phyloP scores from a whole-genome alignment of 2,888 invertebrate genomes.

The Drosophila atripex region DNA sequence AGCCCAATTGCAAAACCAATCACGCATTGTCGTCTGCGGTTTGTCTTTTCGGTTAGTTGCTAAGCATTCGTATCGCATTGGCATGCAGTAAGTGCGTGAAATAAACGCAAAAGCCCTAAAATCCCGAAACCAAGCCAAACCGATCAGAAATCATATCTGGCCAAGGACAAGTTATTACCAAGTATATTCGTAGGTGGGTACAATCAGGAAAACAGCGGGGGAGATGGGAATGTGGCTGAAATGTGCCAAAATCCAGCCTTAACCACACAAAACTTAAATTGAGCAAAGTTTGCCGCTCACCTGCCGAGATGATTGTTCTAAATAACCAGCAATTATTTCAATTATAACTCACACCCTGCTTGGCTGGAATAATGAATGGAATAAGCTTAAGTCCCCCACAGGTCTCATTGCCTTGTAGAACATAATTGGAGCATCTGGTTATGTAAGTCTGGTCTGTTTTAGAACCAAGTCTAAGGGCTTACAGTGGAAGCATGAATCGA shows the following conservation, averaged over 20 bases:
- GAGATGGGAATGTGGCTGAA: background rate
- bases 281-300: constrained; percentile 31
- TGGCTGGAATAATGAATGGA: background rate
- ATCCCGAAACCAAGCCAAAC: background rate
- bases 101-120: background rate
- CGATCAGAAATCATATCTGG: constrained; percentile 8
- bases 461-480: constrained; percentile 3
- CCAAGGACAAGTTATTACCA: constrained; percentile 8
- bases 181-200: constrained; percentile 3
- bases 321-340: constrained; percentile 50
- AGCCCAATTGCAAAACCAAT: background rate
- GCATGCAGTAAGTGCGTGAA: background rate
- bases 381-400: constrained; percentile 3
- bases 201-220: background rate
- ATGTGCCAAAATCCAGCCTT: background rate
- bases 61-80: background rate
- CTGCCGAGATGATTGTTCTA: constrained; percentile 44
- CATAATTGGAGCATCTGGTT: constrained; percentile 34
- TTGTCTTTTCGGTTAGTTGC: background rate
- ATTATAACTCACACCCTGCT: constrained; percentile 25
- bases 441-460: constrained; percentile 24
- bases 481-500: background rate
- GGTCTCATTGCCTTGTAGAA: constrained; percentile 19
- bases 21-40: background rate
- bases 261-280: constrained; percentile 15